Evolutionary conservation across 2,888 invertebrate genomes (phyloP).

Genomic region (Hirtodrosophila cameraria): DNA sequence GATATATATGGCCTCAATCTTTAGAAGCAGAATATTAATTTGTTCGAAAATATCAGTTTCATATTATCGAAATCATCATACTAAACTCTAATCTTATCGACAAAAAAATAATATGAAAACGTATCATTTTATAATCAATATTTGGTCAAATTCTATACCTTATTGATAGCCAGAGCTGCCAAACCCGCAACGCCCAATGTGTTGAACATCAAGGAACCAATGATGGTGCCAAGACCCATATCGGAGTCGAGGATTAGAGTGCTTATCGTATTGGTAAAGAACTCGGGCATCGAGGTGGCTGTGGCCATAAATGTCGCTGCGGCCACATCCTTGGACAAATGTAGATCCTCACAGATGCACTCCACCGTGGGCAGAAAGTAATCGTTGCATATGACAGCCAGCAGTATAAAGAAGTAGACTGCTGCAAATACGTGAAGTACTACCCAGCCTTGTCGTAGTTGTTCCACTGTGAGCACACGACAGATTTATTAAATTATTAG

Average conservation of each 20-base stretch:
- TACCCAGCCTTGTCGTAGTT: constrained; percentile 91
- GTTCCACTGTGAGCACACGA: constrained; percentile 83
- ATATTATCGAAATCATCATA: too few species aligned
- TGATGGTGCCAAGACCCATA: constrained; percentile 94
- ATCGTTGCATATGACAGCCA: constrained; percentile 95
- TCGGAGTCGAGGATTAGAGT: constrained; percentile 93
- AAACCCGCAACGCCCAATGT: constrained; percentile 93
- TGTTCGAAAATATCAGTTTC: too few species aligned
- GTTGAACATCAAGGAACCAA: constrained; percentile 95
- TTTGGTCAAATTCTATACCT: too few species aligned
- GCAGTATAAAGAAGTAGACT: constrained; percentile 92
- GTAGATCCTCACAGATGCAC: constrained; percentile 91
- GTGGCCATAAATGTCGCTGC: constrained; percentile 99
- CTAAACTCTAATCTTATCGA: too few species aligned
- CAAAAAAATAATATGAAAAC: too few species aligned
- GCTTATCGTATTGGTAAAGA: constrained; percentile 95
- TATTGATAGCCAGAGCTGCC: constrained; percentile 89
- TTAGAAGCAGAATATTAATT: too few species aligned
- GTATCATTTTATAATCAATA: too few species aligned
- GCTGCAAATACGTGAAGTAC: constrained; percentile 90
- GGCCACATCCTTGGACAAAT: constrained; percentile 94
- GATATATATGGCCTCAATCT: too few species aligned
- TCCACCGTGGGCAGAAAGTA: constrained; percentile 96
- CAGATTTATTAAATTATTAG: too few species aligned
- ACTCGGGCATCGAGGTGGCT: constrained; percentile 97